Conservation (phyloP, 1,140 invertebrate genomes). For the Drosophila bocqueti region DNA sequence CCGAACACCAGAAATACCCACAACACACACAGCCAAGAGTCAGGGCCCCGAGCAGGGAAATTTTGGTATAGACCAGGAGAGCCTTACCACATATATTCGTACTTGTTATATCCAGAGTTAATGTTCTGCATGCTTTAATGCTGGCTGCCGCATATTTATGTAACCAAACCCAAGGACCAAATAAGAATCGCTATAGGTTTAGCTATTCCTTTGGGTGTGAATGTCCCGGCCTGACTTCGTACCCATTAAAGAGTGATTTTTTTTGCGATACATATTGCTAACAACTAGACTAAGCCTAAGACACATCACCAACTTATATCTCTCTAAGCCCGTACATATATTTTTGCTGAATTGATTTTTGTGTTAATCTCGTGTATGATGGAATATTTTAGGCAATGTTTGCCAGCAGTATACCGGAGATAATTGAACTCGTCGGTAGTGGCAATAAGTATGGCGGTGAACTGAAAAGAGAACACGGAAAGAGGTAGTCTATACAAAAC, state of each 20-base stretch:
- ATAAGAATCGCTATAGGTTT: conserved; percentile 59
- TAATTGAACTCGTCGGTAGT: conserved; percentile 99
- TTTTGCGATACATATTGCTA: conserved; percentile 28
- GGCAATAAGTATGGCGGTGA: conserved; percentile 98
- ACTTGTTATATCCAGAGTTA: conserved; percentile 30
- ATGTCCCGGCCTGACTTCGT: conserved; percentile 49
- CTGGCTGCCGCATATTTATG: conserved; percentile 77
- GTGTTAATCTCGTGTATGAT: conserved; percentile 66
- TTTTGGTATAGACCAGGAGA: conserved; percentile 27
- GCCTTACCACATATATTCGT: conserved; percentile 18
- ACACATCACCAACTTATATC: conserved; percentile 45
- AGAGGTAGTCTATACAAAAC: conserved; percentile 91
- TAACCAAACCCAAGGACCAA: conserved; percentile 26
- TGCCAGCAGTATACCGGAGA: conserved; percentile 99
- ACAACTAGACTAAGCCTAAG: conserved; percentile 53
- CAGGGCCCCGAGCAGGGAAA: conserved; percentile 25
- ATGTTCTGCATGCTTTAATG: conserved; percentile 77
- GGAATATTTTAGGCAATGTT: conserved; percentile 94
- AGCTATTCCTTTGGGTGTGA: conserved; percentile 54
- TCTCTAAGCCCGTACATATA: conserved; percentile 45
- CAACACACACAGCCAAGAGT: conserved; percentile 45
- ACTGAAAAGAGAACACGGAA: conserved; percentile 98
- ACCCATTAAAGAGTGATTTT: conserved; percentile 18
- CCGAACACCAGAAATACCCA: conserved; percentile 41
- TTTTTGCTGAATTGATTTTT: conserved; percentile 65